These are phyloP conservation scores for Halictus ligatus DNA, from an alignment of 2,888 invertebrate genomes.

Conservation along the genomic window DNA sequence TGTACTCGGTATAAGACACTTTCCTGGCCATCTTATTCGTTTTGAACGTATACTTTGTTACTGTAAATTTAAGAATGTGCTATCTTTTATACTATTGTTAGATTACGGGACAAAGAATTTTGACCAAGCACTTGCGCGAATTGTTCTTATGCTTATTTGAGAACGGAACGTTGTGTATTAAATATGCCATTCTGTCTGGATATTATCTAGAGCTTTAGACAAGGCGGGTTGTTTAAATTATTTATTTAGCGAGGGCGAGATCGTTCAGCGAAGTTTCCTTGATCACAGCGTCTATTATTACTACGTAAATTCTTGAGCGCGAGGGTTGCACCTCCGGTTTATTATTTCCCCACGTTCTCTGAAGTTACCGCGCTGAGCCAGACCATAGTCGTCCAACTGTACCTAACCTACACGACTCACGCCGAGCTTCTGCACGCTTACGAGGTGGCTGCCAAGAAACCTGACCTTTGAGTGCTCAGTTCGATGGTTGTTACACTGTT, in stretches of 20 bases:
- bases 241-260: too few relatives aligned
- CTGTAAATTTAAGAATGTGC: too few relatives aligned
- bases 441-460: constrained; percentile 72
- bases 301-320: background rate
- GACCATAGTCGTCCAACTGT: constrained; percentile 25
- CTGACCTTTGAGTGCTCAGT: constrained; percentile 56
- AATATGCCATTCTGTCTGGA: background rate
- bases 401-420: constrained; percentile 56
- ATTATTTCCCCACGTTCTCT: background rate
- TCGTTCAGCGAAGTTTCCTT: background rate
- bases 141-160: background rate
- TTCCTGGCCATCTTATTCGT: too few relatives aligned
- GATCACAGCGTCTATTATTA: background rate
- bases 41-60: too few relatives aligned
- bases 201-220: background rate
- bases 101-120: too few relatives aligned
- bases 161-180: background rate
- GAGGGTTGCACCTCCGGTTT: background rate
- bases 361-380: background rate
- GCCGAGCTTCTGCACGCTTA: constrained; percentile 79
- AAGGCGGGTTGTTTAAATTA: background rate
- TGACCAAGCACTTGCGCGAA: too few relatives aligned
- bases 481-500: constrained; percentile 60
- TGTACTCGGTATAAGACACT: too few relatives aligned
- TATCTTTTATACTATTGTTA: too few relatives aligned